These are phyloP conservation scores for Actinia tenebrosa DNA, from an alignment of 64 coral and sea anemone species.

Conservation along the genomic window DNA sequence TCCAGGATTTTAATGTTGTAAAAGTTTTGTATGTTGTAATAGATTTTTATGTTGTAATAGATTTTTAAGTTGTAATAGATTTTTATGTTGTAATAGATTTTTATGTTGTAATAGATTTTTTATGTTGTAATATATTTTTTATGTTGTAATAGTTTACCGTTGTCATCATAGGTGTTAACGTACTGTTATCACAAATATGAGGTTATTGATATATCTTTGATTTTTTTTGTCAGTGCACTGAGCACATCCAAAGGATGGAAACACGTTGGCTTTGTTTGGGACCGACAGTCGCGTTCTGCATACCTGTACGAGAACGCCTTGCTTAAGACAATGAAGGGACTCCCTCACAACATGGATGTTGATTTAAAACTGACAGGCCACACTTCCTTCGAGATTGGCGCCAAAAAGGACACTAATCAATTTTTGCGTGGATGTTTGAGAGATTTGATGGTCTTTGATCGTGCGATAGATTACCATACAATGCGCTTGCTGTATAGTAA, in stretches of 20 bases:
- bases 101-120: no score
- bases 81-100: no score
- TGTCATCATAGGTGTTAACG: not conserved
- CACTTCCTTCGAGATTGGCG: not conserved
- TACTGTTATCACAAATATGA: no score
- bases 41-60: no score
- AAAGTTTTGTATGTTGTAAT: no score
- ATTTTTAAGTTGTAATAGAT: no score
- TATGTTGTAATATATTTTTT: no score
- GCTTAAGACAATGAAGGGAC: not conserved
- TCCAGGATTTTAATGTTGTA: no score
- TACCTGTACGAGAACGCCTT: not conserved
- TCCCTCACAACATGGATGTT: not conserved
- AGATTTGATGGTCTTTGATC: conserved; percentile 12
- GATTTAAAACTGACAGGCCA: conserved; percentile 1
- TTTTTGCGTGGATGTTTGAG: not conserved
- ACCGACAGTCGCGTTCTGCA: not conserved
- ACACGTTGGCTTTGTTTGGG: not conserved
- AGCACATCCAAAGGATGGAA: not conserved
- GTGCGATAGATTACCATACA: not conserved
- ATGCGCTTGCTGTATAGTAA: not conserved
- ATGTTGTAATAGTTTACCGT: no score
- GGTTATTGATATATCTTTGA: not conserved
- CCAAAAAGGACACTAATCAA: not conserved
- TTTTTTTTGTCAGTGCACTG: not conserved